phyloP scores from a whole-genome alignment of 2,888 invertebrate species.

The Mesochorus sp. region DNA sequence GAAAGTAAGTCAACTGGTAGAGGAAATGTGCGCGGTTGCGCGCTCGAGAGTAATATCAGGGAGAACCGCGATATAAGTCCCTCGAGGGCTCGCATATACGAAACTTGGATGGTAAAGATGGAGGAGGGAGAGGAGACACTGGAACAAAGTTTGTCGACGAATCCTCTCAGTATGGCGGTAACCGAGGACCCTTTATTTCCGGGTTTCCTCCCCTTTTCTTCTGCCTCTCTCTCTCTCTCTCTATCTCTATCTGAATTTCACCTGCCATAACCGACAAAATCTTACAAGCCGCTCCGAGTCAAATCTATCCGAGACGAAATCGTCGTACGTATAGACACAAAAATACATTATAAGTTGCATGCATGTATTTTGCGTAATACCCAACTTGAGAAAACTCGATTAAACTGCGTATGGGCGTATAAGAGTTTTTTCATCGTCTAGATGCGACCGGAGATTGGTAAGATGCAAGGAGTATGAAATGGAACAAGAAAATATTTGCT shows the following conservation, averaged over 20 bases:
- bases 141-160: slow-evolving; percentile 32
- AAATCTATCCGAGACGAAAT: neutral
- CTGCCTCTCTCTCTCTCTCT: no score
- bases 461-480: no score
- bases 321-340: neutral
- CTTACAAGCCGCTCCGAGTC: neutral
- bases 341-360: slow-evolving; percentile 17
- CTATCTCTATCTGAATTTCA: no score
- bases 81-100: neutral
- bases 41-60: slow-evolving; percentile 20
- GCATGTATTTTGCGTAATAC: slow-evolving; percentile 1
- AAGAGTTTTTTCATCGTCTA: neutral
- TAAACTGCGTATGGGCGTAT: neutral
- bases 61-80: slow-evolving; percentile 25
- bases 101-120: slow-evolving; percentile 1
- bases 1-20: slow-evolving; percentile 1
- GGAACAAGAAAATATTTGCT: no score
- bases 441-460: neutral
- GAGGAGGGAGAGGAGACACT: slow-evolving; percentile 2
- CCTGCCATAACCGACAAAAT: neutral
- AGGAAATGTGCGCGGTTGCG: neutral
- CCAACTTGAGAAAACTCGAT: slow-evolving; percentile 6
- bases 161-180: slow-evolving; percentile 10
- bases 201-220: slow-evolving; percentile 3
- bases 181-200: slow-evolving; percentile 44